Evolutionary conservation across 2,888 invertebrate species (phyloP).

Genomic region (Zonitis immaculata): DNA sequence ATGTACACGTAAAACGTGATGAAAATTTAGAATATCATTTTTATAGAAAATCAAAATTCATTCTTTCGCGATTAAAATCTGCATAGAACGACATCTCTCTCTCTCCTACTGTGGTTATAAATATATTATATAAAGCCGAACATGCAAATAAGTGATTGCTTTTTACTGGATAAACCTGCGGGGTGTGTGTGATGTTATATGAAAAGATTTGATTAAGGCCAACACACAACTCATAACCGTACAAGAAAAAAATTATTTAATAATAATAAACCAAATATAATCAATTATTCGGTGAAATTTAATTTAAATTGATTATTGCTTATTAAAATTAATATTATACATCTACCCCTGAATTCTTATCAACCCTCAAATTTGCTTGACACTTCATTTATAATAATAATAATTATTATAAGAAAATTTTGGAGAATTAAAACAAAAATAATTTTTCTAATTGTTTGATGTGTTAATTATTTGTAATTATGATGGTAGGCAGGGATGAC

Average conservation of each 20-base stretch:
- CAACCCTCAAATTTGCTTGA: conserved; percentile 1
- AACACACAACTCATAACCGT: neutral
- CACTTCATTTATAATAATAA: conserved; percentile 12
- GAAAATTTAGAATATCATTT: conserved; percentile 35
- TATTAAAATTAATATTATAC: no score
- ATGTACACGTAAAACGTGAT: conserved; percentile 35
- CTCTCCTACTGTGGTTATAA: conserved; percentile 39
- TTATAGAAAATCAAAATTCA: conserved; percentile 50
- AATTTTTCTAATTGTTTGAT: no score
- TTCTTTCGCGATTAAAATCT: conserved; percentile 48
- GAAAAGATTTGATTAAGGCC: conserved; percentile 29
- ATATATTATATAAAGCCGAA: conserved; percentile 35
- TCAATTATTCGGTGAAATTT: neutral
- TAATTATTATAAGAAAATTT: no score
- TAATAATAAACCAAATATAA: neutral
- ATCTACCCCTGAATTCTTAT: no score
- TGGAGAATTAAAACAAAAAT: no score
- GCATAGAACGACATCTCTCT: conserved; percentile 30
- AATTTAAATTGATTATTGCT: no score
- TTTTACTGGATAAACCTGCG: conserved; percentile 21
- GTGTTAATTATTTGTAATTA: neutral
- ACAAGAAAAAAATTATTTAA: neutral
- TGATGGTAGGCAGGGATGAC: no score
- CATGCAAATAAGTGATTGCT: conserved; percentile 28
- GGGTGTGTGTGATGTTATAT: no score